Evolutionary conservation across 64 coral and sea anemone species (phyloP).

Genomic region (Actinia tenebrosa): DNA sequence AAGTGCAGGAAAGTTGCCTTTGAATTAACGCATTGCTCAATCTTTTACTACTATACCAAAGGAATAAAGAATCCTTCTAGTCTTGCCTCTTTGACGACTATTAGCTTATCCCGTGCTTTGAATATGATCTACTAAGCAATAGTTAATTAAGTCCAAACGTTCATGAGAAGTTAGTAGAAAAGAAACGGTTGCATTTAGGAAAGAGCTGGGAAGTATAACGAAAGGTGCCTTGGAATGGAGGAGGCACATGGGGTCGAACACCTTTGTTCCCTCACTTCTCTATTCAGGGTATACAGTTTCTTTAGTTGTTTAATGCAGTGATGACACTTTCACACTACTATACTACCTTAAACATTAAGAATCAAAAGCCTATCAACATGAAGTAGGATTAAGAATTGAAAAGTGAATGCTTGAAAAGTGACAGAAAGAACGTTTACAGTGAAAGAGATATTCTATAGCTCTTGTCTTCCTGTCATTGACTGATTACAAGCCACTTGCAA

Average conservation of each 20-base stretch:
- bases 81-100: neutral
- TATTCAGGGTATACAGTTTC: neutral
- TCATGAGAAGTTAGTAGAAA: neutral
- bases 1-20: too few relatives aligned
- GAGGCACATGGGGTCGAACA: neutral
- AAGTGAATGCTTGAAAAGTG: neutral
- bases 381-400: neutral
- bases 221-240: neutral
- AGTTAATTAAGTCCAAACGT: neutral
- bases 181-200: neutral
- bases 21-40: too few relatives aligned
- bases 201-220: neutral
- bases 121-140: neutral
- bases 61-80: neutral
- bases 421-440: constrained; percentile 5
- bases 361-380: neutral
- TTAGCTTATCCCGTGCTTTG: neutral
- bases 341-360: neutral
- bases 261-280: neutral
- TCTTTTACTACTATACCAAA: too few relatives aligned
- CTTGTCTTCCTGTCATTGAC: neutral
- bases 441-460: neutral
- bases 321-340: neutral
- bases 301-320: neutral
- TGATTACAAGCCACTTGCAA: neutral